phyloP scores from a whole-genome alignment of 2,888 invertebrate genomes.

The Synanthedon vespiformis region DNA sequence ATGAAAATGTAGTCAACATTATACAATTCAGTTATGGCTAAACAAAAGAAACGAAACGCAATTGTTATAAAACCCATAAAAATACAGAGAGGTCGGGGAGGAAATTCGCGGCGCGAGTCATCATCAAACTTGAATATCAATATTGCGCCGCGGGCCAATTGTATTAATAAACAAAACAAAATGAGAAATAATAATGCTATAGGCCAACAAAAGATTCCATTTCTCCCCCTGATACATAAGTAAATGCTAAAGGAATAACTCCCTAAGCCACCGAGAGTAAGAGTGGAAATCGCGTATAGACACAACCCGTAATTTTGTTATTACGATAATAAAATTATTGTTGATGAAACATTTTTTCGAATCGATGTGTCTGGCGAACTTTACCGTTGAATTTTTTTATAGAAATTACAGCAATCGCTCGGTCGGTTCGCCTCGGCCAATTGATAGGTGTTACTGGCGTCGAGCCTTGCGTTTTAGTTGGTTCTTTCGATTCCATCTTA shows the following conservation, averaged over 20 bases:
- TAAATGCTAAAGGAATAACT: conserved; percentile 40
- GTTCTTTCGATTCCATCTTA: conserved; percentile 17
- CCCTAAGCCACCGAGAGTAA: conserved; percentile 43
- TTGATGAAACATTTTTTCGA: conserved; percentile 70
- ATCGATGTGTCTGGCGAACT: conserved; percentile 65
- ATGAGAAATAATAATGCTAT: conserved; percentile 71
- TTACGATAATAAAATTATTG: conserved; percentile 70
- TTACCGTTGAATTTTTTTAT: conserved; percentile 62
- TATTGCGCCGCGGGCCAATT: conserved; percentile 70
- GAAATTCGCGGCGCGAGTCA: conserved; percentile 56
- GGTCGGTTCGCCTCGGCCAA: conserved; percentile 42
- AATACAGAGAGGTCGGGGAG: conserved; percentile 53
- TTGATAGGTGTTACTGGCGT: conserved; percentile 51
- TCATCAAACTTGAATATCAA: conserved; percentile 72
- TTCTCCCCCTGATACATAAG: conserved; percentile 63
- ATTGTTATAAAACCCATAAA: conserved; percentile 59
- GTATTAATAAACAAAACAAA: conserved; percentile 72
- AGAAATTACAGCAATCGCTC: conserved; percentile 66
- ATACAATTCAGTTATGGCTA: conserved; percentile 25
- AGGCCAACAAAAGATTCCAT: conserved; percentile 70
- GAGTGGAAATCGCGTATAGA: conserved; percentile 49
- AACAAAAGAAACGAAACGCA: conserved; percentile 45
- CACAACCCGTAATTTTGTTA: conserved; percentile 67
- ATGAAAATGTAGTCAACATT: conserved; percentile 1
- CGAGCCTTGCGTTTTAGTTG: conserved; percentile 26